Evolutionary conservation across 2,113 vertebrate genomes (phyloP).

Genomic region (Serinus canaria): DNA sequence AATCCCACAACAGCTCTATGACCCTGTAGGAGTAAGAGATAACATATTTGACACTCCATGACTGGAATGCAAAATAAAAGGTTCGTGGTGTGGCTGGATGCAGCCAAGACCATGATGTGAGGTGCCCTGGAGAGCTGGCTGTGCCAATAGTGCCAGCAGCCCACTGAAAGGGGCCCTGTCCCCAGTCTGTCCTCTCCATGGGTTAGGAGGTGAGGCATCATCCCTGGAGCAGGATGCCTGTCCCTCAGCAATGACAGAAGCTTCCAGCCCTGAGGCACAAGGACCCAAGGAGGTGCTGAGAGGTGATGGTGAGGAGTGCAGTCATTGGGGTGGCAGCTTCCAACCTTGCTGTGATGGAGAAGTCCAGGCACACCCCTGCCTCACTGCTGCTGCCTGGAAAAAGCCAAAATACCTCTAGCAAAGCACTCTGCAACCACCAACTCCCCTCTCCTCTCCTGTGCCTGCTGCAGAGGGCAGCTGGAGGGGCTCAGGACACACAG

Average conservation of each 20-base stretch:
- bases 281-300: background rate
- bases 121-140: background rate
- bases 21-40: background rate
- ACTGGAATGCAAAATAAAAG: background rate
- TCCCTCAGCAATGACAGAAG: background rate
- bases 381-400: background rate
- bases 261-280: background rate
- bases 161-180: background rate
- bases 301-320: background rate
- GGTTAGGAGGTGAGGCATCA: background rate
- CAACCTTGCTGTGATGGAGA: background rate
- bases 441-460: background rate
- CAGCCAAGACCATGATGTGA: fast-evolving
- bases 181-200: background rate
- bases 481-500: background rate
- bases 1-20: background rate
- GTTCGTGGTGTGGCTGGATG: background rate
- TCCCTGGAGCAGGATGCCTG: background rate
- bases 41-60: fast-evolving
- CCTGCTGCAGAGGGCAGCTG: background rate
- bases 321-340: background rate
- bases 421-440: background rate
- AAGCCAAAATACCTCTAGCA: fast-evolving
- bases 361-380: background rate
- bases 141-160: background rate